Percentiles rank a stretch among this genome's conserved stretches.
Conservation (phyloP, 92 coral and sea anemone species). For the Virgularia gustaviana region DNA sequence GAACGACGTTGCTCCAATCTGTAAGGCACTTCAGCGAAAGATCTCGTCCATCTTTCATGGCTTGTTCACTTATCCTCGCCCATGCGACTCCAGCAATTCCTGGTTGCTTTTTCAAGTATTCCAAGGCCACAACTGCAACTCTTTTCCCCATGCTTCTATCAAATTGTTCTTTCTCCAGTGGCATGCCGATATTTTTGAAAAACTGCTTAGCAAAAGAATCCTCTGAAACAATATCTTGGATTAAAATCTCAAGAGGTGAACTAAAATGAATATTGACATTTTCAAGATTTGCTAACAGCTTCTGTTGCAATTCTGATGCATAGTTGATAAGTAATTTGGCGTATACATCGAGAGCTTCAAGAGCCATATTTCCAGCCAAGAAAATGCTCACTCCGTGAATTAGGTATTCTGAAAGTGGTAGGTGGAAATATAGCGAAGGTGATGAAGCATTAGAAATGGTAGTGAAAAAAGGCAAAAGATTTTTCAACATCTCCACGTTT, state of each 20-base stretch:
- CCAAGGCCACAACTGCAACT: slow-evolving; percentile 1
- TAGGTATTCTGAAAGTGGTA: slow-evolving; percentile 19
- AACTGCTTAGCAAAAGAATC: slow-evolving; percentile 13
- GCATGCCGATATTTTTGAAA: slow-evolving; percentile 1
- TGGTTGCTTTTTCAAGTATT: background rate
- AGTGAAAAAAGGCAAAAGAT: slow-evolving; percentile 2
- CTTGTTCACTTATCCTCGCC: slow-evolving; percentile 1
- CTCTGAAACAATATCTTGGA: background rate
- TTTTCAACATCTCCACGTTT: slow-evolving; percentile 5
- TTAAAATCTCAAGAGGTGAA: slow-evolving; percentile 10
- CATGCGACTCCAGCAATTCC: slow-evolving; percentile 11
- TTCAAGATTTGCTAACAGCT: background rate
- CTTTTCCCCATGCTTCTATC: background rate
- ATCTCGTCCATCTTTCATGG: background rate
- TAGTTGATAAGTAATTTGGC: background rate
- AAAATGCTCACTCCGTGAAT: slow-evolving; percentile 11
- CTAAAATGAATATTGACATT: slow-evolving; percentile 1
- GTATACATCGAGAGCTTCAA: background rate
- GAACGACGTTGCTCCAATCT: slow-evolving; percentile 4
- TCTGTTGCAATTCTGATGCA: background rate
- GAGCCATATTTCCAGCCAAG: slow-evolving; percentile 8
- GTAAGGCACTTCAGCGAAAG: background rate
- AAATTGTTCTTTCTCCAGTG: background rate
- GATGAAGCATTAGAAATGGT: background rate
- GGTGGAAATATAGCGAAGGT: slow-evolving; percentile 15